Conservation (phyloP, 2,888 invertebrate genomes). For the Xanthia icteritia region DNA sequence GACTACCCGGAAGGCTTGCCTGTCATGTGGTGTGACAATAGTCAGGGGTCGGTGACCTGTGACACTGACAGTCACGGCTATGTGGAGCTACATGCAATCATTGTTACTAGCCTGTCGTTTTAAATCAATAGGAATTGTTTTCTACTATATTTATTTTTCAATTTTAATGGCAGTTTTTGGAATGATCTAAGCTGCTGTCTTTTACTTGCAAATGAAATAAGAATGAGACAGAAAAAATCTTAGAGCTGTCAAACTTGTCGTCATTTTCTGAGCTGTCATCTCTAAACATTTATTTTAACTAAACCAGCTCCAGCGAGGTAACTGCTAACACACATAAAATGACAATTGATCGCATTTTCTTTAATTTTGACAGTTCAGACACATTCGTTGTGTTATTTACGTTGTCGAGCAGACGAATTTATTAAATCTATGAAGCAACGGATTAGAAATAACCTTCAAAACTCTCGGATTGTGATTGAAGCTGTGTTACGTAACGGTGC, state of each 20-base stretch:
- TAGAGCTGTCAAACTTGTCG: neutral
- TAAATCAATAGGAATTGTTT: conserved; percentile 9
- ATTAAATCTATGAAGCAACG: too few species aligned
- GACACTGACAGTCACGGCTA: conserved; percentile 23
- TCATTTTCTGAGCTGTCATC: neutral
- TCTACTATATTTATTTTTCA: neutral
- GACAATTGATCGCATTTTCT: too few species aligned
- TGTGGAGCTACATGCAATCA: neutral
- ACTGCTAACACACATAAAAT: too few species aligned
- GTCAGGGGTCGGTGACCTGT: conserved; percentile 23
- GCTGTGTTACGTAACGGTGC: too few species aligned
- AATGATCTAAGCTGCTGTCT: neutral
- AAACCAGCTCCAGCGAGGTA: neutral
- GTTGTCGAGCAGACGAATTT: too few species aligned
- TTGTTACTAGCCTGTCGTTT: conserved; percentile 7
- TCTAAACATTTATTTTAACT: neutral
- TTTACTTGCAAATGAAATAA: neutral
- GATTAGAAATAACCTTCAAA: too few species aligned
- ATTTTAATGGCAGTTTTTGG: neutral
- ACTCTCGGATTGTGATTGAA: too few species aligned
- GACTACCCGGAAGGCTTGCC: conserved; percentile 22
- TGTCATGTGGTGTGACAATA: conserved; percentile 10
- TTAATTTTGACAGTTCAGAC: too few species aligned
- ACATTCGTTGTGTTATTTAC: too few species aligned
- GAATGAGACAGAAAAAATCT: neutral